These are phyloP conservation scores for Gnathochromis pfefferi DNA, from an alignment of 2,113 vertebrate species.

Conservation along the genomic window DNA sequence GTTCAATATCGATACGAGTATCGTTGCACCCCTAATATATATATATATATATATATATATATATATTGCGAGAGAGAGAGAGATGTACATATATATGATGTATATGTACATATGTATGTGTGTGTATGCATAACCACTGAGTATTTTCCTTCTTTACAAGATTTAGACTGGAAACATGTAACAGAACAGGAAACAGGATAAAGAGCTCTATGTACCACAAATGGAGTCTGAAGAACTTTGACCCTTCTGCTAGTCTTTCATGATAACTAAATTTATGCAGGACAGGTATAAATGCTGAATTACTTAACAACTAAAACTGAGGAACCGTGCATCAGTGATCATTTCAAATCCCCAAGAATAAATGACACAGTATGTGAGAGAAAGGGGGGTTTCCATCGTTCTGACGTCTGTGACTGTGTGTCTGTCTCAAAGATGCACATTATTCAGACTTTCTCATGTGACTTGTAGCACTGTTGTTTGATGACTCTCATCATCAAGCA, in stretches of 20 bases:
- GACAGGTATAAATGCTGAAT: background rate
- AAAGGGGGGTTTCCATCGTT: constrained; percentile 36
- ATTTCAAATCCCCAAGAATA: background rate
- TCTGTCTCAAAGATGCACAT: constrained; percentile 10
- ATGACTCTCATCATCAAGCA: background rate
- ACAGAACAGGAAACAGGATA: background rate
- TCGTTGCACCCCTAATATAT: too few relatives aligned
- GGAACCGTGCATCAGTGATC: background rate
- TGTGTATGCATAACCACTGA: background rate
- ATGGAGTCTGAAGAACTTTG: background rate
- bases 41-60: too few relatives aligned
- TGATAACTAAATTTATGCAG: background rate
- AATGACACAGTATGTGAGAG: background rate
- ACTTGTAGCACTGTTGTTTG: background rate
- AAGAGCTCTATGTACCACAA: background rate
- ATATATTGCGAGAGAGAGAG: too few relatives aligned
- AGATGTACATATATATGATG: background rate
- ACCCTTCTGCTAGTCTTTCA: background rate
- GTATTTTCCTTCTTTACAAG: background rate
- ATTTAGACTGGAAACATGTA: background rate
- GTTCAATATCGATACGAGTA: too few relatives aligned
- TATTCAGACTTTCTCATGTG: constrained; percentile 12
- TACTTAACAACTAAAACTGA: background rate
- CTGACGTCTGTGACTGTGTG: background rate
- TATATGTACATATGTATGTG: background rate